These are phyloP conservation scores for Bombus superbus DNA, from an alignment of 1,140 invertebrate species.

Conservation along the genomic window DNA sequence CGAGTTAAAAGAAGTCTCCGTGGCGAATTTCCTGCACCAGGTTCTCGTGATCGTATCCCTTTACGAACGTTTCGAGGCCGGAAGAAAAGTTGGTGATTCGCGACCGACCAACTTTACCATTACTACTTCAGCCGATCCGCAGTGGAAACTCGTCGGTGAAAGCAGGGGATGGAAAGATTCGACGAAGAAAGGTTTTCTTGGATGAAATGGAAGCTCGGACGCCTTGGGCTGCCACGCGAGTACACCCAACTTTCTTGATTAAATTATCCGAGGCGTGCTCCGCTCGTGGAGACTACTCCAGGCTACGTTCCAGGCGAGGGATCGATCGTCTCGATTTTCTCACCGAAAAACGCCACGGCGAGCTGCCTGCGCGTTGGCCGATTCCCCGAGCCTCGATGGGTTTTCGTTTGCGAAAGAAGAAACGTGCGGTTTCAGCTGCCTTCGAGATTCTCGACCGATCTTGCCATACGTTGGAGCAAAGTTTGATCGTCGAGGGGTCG, in stretches of 20 bases:
- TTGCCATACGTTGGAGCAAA: too few species aligned
- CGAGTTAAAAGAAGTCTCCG: conserved; percentile 6
- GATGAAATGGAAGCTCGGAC: neutral
- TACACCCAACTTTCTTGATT: conserved; percentile 48
- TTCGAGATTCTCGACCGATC: too few species aligned
- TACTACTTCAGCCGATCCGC: too few species aligned
- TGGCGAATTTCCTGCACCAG: neutral
- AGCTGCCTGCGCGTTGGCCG: neutral
- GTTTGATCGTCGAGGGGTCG: neutral
- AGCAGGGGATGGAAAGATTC: too few species aligned
- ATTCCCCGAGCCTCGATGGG: neutral
- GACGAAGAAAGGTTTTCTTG: neutral
- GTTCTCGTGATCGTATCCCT: neutral
- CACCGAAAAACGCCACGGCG: neutral
- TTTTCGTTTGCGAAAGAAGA: too few species aligned
- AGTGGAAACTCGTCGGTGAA: too few species aligned
- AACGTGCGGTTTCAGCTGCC: too few species aligned
- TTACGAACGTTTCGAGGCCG: neutral
- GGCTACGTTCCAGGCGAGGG: neutral
- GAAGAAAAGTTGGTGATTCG: neutral
- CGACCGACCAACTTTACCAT: neutral
- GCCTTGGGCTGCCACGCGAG: neutral
- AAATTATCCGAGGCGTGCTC: conserved; percentile 47
- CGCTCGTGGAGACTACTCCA: neutral
- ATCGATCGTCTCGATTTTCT: conserved; percentile 34